Percentiles rank a stretch among this genome's conserved stretches.
These are phyloP conservation scores for Hylyphantes graminicola DNA, from an alignment of 1,140 invertebrate genomes.

Conservation along the genomic window DNA sequence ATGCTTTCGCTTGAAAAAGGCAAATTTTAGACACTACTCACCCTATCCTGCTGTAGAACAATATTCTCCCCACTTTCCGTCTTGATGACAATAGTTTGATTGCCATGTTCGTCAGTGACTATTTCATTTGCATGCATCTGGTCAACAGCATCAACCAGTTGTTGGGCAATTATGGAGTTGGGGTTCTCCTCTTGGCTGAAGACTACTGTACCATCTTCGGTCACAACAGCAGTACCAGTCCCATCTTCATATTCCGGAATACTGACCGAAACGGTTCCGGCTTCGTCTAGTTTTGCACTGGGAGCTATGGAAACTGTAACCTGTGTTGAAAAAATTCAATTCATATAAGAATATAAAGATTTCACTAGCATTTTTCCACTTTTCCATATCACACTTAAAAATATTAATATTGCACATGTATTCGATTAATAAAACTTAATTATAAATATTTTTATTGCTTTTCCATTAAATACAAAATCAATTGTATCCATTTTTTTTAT, in stretches of 20 bases:
- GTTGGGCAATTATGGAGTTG: constrained; percentile 38
- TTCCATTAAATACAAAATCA: too few relatives aligned
- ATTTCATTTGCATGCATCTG: constrained; percentile 48
- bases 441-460: too few relatives aligned
- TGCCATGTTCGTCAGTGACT: constrained; percentile 31
- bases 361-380: too few relatives aligned
- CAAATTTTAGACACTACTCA: too few relatives aligned
- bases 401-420: too few relatives aligned
- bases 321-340: neutral
- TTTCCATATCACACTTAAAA: too few relatives aligned
- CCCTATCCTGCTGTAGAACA: constrained; percentile 23
- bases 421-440: too few relatives aligned
- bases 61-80: constrained; percentile 36
- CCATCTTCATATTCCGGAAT: constrained; percentile 57
- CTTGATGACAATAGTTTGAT: constrained; percentile 44
- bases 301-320: constrained; percentile 58
- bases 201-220: constrained; percentile 43
- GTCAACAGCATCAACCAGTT: constrained; percentile 41
- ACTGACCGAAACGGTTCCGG: constrained; percentile 43
- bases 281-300: constrained; percentile 45
- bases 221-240: constrained; percentile 30
- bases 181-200: constrained; percentile 40
- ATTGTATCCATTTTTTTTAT: too few relatives aligned
- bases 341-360: too few relatives aligned
- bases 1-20: neutral